Conservation (phyloP, 92 coral and sea anemone species). For the Bergia sp. region DNA sequence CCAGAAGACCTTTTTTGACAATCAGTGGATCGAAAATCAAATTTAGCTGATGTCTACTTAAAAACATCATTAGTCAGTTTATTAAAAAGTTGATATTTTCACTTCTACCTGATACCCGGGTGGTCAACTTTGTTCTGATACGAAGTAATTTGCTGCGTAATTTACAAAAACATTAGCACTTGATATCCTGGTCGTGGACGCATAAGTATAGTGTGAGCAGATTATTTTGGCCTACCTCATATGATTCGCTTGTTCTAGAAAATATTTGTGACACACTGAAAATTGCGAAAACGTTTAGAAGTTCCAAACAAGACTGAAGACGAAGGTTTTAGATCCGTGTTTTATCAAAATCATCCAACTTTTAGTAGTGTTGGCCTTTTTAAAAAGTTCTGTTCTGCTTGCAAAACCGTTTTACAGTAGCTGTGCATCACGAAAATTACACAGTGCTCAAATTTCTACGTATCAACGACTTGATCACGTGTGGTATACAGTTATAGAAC, state of each 20-base stretch:
- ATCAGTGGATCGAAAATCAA: neutral
- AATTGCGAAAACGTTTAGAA: neutral
- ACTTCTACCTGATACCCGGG: neutral
- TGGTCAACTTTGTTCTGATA: neutral
- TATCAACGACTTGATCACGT: neutral
- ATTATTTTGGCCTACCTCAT: no score
- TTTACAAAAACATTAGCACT: no score
- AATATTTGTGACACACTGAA: neutral
- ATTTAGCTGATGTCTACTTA: neutral
- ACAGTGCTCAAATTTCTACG: neutral
- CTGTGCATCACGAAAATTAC: neutral
- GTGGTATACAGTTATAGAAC: neutral
- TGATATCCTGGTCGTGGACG: no score
- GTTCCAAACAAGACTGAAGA: no score
- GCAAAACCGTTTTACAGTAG: neutral
- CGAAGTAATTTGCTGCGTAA: neutral
- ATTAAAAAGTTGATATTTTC: no score
- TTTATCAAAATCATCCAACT: no score
- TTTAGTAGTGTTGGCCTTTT: neutral
- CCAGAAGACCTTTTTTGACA: no score
- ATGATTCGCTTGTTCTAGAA: neutral
- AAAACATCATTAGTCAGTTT: neutral
- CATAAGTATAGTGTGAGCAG: no score
- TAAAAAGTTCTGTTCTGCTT: neutral
- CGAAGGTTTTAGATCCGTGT: no score